Conservation (phyloP, 2,888 invertebrate species). For the Erynnis tages region DNA sequence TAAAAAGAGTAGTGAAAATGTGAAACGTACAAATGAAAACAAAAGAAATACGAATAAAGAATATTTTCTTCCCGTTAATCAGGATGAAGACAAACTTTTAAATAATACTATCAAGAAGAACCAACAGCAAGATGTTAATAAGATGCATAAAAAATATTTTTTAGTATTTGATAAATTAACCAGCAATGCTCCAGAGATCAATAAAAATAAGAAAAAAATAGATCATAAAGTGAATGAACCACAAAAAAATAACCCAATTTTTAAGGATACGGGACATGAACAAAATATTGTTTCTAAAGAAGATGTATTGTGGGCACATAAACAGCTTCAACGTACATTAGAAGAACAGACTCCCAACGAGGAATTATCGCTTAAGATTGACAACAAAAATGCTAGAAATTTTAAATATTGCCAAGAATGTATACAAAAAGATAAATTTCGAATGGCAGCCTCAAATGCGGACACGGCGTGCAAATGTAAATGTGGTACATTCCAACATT, state of each 20-base stretch:
- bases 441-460: background rate
- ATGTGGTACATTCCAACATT: constrained; percentile 14
- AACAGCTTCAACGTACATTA: background rate
- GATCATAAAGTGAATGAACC: background rate
- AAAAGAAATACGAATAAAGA: background rate
- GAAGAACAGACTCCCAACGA: constrained; percentile 5
- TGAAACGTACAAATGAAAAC: background rate
- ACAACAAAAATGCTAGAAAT: background rate
- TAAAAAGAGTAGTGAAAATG: background rate
- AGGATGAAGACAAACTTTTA: background rate
- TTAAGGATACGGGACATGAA: background rate
- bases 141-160: background rate
- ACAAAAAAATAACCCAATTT: background rate
- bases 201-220: background rate
- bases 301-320: background rate
- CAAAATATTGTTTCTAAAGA: background rate
- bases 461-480: constrained; percentile 26
- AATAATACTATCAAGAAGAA: background rate
- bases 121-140: background rate
- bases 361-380: background rate
- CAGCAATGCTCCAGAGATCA: background rate
- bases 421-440: constrained; percentile 1
- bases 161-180: background rate
- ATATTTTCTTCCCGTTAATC: background rate
- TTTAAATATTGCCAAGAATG: constrained; percentile 32